Percentiles rank a stretch among this genome's conserved stretches.
phyloP scores from a whole-genome alignment of 2,797 vertebrate species.

The Periparus ater region DNA sequence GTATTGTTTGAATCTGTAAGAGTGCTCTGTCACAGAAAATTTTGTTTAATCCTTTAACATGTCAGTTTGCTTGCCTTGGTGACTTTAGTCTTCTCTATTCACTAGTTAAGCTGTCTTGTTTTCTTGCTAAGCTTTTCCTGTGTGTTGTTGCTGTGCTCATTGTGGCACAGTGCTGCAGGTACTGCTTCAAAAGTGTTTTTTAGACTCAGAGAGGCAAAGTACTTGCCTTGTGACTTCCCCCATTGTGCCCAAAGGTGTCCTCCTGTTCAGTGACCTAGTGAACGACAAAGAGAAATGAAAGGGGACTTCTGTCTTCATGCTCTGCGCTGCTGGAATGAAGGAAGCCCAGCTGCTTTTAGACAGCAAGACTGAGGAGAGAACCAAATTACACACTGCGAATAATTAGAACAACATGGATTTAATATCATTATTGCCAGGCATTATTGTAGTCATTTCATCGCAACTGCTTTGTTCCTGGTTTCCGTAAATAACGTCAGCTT shows the following conservation, averaged over 20 bases:
- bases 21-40: neutral
- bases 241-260: neutral
- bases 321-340: constrained; percentile 52
- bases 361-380: constrained; percentile 63
- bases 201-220: neutral
- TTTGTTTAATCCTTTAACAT: neutral
- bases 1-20: neutral
- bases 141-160: rapidly evolving
- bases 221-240: neutral
- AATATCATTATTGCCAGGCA: constrained; percentile 49
- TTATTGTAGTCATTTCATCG: neutral
- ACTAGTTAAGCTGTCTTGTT: neutral
- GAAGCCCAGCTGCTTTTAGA: constrained; percentile 70
- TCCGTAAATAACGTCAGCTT: neutral
- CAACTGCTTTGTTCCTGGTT: constrained; percentile 17
- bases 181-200: neutral
- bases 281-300: constrained; percentile 14
- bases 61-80: neutral
- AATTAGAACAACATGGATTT: constrained; percentile 64
- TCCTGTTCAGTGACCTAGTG: constrained; percentile 5
- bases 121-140: neutral
- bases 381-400: constrained; percentile 62
- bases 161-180: neutral
- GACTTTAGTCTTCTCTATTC: neutral
- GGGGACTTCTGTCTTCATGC: constrained; percentile 25